Base-by-base conservation (phyloP, 2,797 vertebrate genomes). In the Catharus ustulatus region DNA sequence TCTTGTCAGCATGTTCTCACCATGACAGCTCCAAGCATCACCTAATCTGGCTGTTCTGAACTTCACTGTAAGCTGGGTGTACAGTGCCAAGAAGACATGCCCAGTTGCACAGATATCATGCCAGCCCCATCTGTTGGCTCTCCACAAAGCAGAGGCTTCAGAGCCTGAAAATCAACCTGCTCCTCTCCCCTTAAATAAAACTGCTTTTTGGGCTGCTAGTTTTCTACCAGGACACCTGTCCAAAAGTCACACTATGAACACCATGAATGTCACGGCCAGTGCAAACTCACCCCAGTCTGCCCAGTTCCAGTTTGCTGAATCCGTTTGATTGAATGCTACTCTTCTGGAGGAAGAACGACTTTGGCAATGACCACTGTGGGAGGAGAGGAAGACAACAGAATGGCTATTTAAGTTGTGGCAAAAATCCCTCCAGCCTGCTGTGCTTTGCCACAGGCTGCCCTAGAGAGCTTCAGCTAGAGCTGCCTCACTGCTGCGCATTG, bases 311-410 rank as follows among this genome's bases (percentile, higher is more conserved):
- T 92, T 94, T 97, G 88, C 69, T 93, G 91, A 95, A 94, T 78
- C 95, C 71, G 30, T 75, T 95, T 27, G 95, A 71, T 22, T 80
- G 72, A 88, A 64, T 11, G 1, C 92, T 72, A 43, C 52, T 90
- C 69, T 97, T 98, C 92, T 96, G 89, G 46, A 94, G 87, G 67
- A 97, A 86, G 52, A 96, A 91, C 9, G 97, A 94, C 62, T 95
- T 94, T 26, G 97, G 98, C 88, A 97, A 82, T 3, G 96, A 96
- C 97, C 98, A 98, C 98, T 98, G 90, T 45, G 48, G 84, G 78
- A 77, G 84, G 87, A 97, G 27, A 96, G n/a, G 74, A 42, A 67
- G 63, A 91, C 59, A 46, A 75, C 8, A 58, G 59, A 92, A 80
- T 12, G 66, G 57, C 46, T 93, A 57, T 80, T 84, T 84, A 90